These are phyloP conservation scores for Xiphophorus hellerii DNA, from an alignment of 2,113 vertebrate species.

Conservation along the genomic window DNA sequence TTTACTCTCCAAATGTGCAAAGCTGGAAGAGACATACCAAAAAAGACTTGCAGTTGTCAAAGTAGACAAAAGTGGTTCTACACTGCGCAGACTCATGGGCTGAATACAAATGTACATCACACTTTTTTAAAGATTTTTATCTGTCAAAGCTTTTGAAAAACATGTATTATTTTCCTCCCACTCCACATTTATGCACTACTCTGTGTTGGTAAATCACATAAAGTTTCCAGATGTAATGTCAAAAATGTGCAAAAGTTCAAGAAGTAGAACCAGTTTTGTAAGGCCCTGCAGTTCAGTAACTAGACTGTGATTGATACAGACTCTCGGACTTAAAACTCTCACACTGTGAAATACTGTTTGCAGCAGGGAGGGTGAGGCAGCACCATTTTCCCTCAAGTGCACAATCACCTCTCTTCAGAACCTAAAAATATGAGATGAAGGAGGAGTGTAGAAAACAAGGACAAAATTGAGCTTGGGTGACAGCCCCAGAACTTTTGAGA, in stretches of 20 bases:
- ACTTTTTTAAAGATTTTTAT: not conserved
- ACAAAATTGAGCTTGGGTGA: conserved; percentile 90
- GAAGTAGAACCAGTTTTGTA: conserved; percentile 3
- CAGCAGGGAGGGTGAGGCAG: conserved; percentile 39
- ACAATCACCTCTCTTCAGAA: conserved; percentile 89
- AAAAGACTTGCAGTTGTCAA: not conserved
- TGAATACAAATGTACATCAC: not conserved
- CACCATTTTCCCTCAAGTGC: conserved; percentile 78
- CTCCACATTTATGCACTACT: not conserved
- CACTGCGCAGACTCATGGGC: not conserved
- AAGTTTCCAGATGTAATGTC: not conserved
- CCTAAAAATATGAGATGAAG: conserved; percentile 81
- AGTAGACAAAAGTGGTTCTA: not conserved
- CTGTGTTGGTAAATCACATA: not conserved
- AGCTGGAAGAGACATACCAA: too few relatives aligned
- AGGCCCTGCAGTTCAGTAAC: conserved; percentile 83
- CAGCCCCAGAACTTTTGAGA: conserved; percentile 93
- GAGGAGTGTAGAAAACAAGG: conserved; percentile 74
- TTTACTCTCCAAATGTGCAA: too few relatives aligned
- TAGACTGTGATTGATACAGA: conserved; percentile 84
- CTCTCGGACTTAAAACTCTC: conserved; percentile 86
- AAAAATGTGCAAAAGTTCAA: not conserved
- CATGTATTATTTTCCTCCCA: not conserved
- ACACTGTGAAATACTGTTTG: conserved; percentile 73
- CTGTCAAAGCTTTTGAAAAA: not conserved